Evolutionary conservation across 2,888 invertebrate species (phyloP).

Genomic region (Phyllotreta cruciferae): DNA sequence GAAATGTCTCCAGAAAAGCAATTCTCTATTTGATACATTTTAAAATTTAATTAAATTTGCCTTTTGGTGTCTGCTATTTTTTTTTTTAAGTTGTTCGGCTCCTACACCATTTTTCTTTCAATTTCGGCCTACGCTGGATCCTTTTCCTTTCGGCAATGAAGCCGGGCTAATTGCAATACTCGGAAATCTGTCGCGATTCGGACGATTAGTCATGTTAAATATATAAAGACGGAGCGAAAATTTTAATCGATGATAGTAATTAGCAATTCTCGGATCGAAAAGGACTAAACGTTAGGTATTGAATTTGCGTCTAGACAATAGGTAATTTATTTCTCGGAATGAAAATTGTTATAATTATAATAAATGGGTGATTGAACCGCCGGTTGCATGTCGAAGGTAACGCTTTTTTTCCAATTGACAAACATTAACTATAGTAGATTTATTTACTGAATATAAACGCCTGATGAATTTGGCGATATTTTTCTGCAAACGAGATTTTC

Average conservation of each 20-base stretch:
- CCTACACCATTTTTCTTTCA: background rate
- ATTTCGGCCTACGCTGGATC: background rate
- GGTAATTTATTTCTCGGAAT: conserved; percentile 27
- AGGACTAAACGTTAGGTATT: conserved; percentile 15
- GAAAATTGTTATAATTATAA: conserved; percentile 9
- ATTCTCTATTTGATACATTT: background rate
- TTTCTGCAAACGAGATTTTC: no score
- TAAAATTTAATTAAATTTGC: background rate
- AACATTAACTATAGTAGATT: no score
- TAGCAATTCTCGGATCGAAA: conserved; percentile 14
- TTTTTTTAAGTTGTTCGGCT: background rate
- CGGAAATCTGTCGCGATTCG: conserved; percentile 1
- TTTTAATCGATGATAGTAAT: conserved; percentile 25
- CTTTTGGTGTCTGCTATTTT: background rate
- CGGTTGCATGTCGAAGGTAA: no score
- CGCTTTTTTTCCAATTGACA: no score
- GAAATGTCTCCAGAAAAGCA: no score
- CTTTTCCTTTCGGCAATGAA: conserved; percentile 12
- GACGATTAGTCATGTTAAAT: background rate
- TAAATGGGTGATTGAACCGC: conserved; percentile 8
- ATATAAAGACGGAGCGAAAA: conserved; percentile 3
- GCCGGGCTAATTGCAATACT: background rate
- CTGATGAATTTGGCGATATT: no score
- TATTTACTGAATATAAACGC: no score
- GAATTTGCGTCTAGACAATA: conserved; percentile 28